A percentile compares a stretch with the other conserved stretches of the same genome.
These are phyloP conservation scores for Pluvianellus socialis DNA, from an alignment of 2,113 vertebrate genomes.

Conservation along the genomic window DNA sequence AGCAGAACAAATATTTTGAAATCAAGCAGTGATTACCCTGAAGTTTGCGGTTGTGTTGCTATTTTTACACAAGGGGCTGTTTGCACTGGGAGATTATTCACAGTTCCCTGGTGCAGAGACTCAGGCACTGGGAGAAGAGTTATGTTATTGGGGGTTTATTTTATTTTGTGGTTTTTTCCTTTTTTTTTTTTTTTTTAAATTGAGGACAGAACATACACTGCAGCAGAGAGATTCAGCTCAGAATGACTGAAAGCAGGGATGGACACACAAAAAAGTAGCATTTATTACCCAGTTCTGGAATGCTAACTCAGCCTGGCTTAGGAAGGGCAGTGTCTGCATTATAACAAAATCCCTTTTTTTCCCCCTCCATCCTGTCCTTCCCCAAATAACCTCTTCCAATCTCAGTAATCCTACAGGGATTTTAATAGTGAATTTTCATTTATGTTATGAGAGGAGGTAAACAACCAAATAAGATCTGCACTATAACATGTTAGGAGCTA, in stretches of 20 bases:
- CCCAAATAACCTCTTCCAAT: not conserved
- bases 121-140: not conserved
- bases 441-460: not conserved
- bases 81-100: slow-evolving; percentile 31
- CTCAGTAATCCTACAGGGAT: not conserved
- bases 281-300: not conserved
- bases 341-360: not conserved
- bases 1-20: slow-evolving; percentile 73
- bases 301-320: not conserved
- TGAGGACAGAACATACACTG: not conserved
- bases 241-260: not conserved
- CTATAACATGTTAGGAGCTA: not conserved
- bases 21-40: slow-evolving; percentile 48
- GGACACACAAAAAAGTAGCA: not conserved
- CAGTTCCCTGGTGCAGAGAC: slow-evolving; percentile 21
- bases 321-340: slow-evolving; percentile 4
- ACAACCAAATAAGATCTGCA: not conserved
- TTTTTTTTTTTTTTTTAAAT: not conserved
- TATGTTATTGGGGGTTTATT: not conserved
- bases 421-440: not conserved
- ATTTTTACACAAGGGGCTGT: slow-evolving; percentile 29
- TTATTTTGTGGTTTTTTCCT: not conserved
- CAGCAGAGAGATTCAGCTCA: not conserved
- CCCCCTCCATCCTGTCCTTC: not conserved
- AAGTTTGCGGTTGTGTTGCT: slow-evolving; percentile 39